phyloP scores from a whole-genome alignment of 1,140 invertebrate species.

The Epicauta chinensis region DNA sequence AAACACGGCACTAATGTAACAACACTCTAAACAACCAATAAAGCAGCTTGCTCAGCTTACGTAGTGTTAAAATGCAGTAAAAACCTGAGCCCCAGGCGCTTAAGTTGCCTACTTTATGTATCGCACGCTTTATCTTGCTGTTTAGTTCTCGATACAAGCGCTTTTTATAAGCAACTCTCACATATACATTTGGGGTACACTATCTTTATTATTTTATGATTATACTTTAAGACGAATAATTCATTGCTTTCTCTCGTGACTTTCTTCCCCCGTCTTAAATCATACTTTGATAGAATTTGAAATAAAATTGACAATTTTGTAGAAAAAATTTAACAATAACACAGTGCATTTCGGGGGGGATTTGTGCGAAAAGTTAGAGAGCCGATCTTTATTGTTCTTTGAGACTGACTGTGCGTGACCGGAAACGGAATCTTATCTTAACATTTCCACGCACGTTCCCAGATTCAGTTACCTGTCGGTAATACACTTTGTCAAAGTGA shows the following conservation, averaged over 20 bases:
- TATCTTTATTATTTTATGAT: slow-evolving; percentile 41
- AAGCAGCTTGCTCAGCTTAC: slow-evolving; percentile 39
- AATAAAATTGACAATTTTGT: too few relatives aligned
- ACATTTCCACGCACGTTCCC: not conserved
- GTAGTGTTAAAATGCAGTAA: slow-evolving; percentile 42
- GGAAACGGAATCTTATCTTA: not conserved
- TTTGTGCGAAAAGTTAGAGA: not conserved
- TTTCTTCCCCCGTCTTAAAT: too few relatives aligned
- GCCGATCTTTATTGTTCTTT: slow-evolving; percentile 13
- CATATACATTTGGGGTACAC: slow-evolving; percentile 10
- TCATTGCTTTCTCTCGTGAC: slow-evolving; percentile 5
- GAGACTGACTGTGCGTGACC: slow-evolving; percentile 13
- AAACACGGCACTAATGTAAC: slow-evolving; percentile 38
- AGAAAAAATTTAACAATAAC: not conserved
- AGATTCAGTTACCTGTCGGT: slow-evolving; percentile 2
- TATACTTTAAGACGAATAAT: slow-evolving; percentile 30
- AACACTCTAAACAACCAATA: slow-evolving; percentile 40
- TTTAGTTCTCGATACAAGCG: slow-evolving; percentile 28
- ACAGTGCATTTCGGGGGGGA: not conserved
- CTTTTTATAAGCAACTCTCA: slow-evolving; percentile 27
- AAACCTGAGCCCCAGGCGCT: slow-evolving; percentile 36
- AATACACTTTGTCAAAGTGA: too few relatives aligned
- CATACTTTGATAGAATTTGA: too few relatives aligned
- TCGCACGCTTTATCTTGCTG: slow-evolving; percentile 26
- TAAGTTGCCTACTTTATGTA: slow-evolving; percentile 32